Evolutionary conservation across 2,797 vertebrate genomes (phyloP), one percentile per base, ranked within the genome.

Genomic region (Siniperca scherzeri): DNA sequence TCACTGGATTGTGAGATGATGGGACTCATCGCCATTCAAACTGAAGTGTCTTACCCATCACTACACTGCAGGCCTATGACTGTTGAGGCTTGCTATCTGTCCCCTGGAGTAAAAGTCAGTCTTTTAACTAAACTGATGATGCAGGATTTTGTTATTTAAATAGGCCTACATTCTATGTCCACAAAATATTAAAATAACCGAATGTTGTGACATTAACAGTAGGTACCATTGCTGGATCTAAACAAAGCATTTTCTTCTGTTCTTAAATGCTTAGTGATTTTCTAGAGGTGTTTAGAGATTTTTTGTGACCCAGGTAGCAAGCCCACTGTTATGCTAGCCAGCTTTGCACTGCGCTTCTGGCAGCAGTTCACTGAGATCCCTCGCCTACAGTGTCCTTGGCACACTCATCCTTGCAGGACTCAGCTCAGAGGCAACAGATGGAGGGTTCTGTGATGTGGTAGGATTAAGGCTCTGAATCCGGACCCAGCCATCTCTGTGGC

Each of bases 401-500:
- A 95, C 94, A 89, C 88, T 92, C 93, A 91, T 92, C 90, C 91
- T 94, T 93, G 88, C 94, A 94, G 94, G 92, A 94, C 94, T 94
- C 92, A 74, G 93, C 94, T 95, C 95, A 91, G 93, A 96, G 95
- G 95, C 95, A 96, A 96, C 96, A 97, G 96, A 97, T 97, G 96
- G 96, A 95, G 94, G 93, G 90, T 93, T 96, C 94, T 95, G 93
- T 94, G 95, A 95, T 96, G 95, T 96, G 94, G 94, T 94, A 94
- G 95, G 95, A 96, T 96, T 97, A 97, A 93, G 94, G 91, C 94
- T 93, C 89, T 94, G 94, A 95, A 96, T 95, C 92, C 90, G 80
- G 85, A 95, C 94, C 94, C 94, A 94, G 94, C 91, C 89, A 89
- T 95, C 94, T 94, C 93, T 93, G 95, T 95, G 93, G 94, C 93